Percentiles rank a stretch among this genome's conserved stretches.
phyloP scores from a whole-genome alignment of 1,140 invertebrate species.

The Hycleus phaleratus region DNA sequence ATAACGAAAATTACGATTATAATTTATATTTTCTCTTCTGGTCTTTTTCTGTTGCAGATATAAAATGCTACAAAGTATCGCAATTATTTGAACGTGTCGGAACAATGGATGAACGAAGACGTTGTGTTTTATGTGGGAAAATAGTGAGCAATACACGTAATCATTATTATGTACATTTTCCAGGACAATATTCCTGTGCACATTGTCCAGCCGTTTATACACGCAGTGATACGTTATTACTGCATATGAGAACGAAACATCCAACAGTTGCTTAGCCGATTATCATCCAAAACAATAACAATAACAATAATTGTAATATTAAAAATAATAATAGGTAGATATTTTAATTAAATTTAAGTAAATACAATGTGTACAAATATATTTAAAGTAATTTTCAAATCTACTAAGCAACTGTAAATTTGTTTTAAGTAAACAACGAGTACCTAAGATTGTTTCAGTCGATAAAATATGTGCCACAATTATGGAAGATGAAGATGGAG shows the following conservation, averaged over 20 bases:
- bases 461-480: too few species aligned
- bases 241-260: slow-evolving; percentile 58
- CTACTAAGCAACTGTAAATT: too few species aligned
- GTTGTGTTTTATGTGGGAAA: slow-evolving; percentile 58
- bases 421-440: too few species aligned
- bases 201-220: slow-evolving; percentile 58
- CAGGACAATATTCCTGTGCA: slow-evolving; percentile 54
- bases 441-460: too few species aligned
- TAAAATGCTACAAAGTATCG: slow-evolving; percentile 59
- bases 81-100: slow-evolving; percentile 58
- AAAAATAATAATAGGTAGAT: too few species aligned
- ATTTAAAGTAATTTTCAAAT: too few species aligned
- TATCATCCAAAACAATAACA: too few species aligned
- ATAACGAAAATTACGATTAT: background rate
- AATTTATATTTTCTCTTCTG: background rate
- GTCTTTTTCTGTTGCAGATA: slow-evolving; percentile 53
- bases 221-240: slow-evolving; percentile 54
- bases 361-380: too few species aligned
- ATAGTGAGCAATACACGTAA: slow-evolving; percentile 59
- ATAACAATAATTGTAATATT: too few species aligned
- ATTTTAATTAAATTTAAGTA: too few species aligned
- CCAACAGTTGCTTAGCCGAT: slow-evolving; percentile 42
- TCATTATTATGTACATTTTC: slow-evolving; percentile 61
- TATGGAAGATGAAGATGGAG: too few species aligned
- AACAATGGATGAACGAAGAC: slow-evolving; percentile 52